Evolutionary conservation across 2,888 invertebrate genomes (phyloP).

Genomic region (Cryptosula pallasiana): DNA sequence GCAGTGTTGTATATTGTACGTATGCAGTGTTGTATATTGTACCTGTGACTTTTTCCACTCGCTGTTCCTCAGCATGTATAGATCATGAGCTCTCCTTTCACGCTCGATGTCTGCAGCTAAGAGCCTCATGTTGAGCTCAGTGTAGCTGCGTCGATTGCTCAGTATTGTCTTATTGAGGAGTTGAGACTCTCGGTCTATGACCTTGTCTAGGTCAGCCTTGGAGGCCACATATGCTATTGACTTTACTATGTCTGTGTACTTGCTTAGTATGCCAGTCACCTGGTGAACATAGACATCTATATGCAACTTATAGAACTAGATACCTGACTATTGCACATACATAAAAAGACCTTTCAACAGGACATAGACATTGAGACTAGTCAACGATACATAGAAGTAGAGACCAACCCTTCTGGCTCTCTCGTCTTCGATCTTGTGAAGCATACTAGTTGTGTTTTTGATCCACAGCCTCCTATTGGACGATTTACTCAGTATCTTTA

Average conservation of each 20-base stretch:
- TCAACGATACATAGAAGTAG: not conserved
- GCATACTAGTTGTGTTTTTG: slow-evolving; percentile 35
- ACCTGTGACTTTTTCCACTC: slow-evolving; percentile 40
- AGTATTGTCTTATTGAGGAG: slow-evolving; percentile 49
- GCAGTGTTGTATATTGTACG: too few relatives aligned
- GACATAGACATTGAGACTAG: too few relatives aligned
- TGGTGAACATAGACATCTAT: too few relatives aligned
- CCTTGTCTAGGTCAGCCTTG: slow-evolving; percentile 44
- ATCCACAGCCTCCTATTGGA: slow-evolving; percentile 39
- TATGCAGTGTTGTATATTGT: too few relatives aligned
- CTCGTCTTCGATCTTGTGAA: slow-evolving; percentile 39
- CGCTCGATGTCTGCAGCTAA: slow-evolving; percentile 49
- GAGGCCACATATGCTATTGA: slow-evolving; percentile 42
- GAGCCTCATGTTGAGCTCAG: slow-evolving; percentile 46
- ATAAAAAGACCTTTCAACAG: too few relatives aligned
- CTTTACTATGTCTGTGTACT: slow-evolving; percentile 42
- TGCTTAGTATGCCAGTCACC: slow-evolving; percentile 39
- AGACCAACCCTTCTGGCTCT: slow-evolving; percentile 39
- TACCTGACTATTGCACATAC: too few relatives aligned
- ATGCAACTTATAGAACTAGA: too few relatives aligned
- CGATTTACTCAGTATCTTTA: slow-evolving; percentile 37
- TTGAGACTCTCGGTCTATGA: slow-evolving; percentile 50
- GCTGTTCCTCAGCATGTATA: slow-evolving; percentile 33
- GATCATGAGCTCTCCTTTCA: slow-evolving; percentile 35
- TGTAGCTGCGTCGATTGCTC: slow-evolving; percentile 45